phyloP scores from a whole-genome alignment of 2,888 invertebrate genomes.

The Rhogogaster chlorosoma region DNA sequence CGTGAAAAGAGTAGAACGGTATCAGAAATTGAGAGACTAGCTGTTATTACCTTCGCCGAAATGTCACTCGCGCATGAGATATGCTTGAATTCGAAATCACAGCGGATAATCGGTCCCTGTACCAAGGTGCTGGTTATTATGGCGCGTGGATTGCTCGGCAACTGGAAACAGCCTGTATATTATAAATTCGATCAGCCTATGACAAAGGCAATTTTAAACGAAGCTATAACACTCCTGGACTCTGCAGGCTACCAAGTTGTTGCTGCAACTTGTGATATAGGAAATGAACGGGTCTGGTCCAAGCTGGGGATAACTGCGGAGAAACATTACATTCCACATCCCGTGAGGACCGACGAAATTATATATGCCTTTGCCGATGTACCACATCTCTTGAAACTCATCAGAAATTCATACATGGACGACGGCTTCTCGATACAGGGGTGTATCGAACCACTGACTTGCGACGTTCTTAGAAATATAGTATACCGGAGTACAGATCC shows the following conservation, averaged over 20 bases:
- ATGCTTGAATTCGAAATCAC: constrained; percentile 7
- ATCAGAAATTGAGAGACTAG: constrained; percentile 48
- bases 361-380: constrained; percentile 54
- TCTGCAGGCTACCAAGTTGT: constrained; percentile 60
- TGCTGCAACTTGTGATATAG: constrained; percentile 61
- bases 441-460: neutral
- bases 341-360: neutral
- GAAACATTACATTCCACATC: constrained; percentile 54
- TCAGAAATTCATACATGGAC: constrained; percentile 54
- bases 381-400: constrained; percentile 55
- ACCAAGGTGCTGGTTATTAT: constrained; percentile 60
- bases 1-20: constrained; percentile 53
- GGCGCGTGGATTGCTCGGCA: constrained; percentile 57
- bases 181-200: constrained; percentile 63
- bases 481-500: neutral
- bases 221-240: constrained; percentile 58
- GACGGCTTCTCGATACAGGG: constrained; percentile 46
- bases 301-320: constrained; percentile 56
- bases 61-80: constrained; percentile 34
- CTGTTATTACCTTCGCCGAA: constrained; percentile 60
- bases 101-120: constrained; percentile 60
- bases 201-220: constrained; percentile 58
- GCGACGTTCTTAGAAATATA: neutral
- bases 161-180: constrained; percentile 64
- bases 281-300: constrained; percentile 57